Base-by-base conservation (phyloP, 2,113 vertebrate genomes). In the Isichthys henryi region DNA sequence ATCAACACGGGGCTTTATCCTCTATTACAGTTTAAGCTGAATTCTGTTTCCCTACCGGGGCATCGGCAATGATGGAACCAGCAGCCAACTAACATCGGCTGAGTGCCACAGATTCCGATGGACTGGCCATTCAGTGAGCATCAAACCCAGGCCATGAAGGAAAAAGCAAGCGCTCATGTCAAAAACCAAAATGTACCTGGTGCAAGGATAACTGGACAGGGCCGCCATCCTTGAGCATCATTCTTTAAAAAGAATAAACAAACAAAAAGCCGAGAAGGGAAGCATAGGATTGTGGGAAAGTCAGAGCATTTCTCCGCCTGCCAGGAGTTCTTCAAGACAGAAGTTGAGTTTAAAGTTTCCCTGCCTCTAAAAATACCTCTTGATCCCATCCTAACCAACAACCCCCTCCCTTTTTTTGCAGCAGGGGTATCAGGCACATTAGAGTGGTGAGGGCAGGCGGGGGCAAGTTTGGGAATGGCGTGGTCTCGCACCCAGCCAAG, bases 281-380 rank as follows among this genome's bases (percentile, higher is more conserved):
- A 23, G 19, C 23, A 23, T 21, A 17, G 35, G 53, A 58, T 88
- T 27, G 52, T 62, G 87, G 53, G 52, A 39, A 45, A 66, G 85
- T 56, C 74, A 88, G 46, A 31, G 66, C 7, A 83, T 13, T 53
- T 82, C 9, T 9, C 52, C 11, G 77, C 74, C 77, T 83, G 48
- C 49, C 11, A 84, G 50, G 80, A 89, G 52, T 31, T 46, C 10
- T 89, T 50, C 43, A 85, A 77, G 80, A 53, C 52, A 58, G 88
- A 89, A 15, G 77, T 62, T 52, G 77, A 56, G 88, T 84, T 62
- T 58, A 58, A 48, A 27, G 83, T 89, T 89, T 89, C 77, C 82
- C 39, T 19, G 35, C 10, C 50, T 56, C 88, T 89, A 89, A 89
- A 89, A 85, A 84, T 84, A 84, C 48, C 27, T 50, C 85, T 27